Evolutionary conservation across 2,113 vertebrate species (phyloP).

Genomic region (Nothobranchius furzeri): DNA sequence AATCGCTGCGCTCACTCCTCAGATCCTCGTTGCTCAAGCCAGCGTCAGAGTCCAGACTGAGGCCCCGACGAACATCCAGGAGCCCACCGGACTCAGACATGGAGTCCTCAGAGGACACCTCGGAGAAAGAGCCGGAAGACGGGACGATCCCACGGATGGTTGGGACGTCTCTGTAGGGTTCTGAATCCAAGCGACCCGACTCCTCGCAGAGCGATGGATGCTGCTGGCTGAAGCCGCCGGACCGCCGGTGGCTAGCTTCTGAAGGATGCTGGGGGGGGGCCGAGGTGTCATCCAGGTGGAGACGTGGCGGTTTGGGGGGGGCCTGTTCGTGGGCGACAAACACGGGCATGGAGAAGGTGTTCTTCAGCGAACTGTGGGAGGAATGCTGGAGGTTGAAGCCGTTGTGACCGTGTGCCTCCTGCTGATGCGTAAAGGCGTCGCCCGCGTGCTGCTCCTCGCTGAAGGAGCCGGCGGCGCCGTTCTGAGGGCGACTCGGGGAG

Average conservation of each 20-base stretch:
- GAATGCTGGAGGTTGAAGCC: conserved; percentile 55
- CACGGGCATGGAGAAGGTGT: conserved; percentile 79
- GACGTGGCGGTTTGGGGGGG: conserved; percentile 83
- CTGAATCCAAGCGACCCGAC: not conserved
- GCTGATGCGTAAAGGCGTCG: conserved; percentile 8
- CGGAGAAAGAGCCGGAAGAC: conserved; percentile 77
- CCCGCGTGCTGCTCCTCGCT: conserved; percentile 56
- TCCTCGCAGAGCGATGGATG: conserved; percentile 60
- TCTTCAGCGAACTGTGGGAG: conserved; percentile 72
- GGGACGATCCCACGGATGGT: conserved; percentile 68
- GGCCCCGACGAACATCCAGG: conserved; percentile 63
- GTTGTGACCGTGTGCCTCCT: conserved; percentile 54
- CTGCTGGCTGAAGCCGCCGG: conserved; percentile 31
- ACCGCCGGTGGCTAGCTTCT: conserved; percentile 12
- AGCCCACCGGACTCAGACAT: conserved; percentile 71
- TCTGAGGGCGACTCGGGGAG: conserved; percentile 35
- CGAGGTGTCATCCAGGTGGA: conserved; percentile 78
- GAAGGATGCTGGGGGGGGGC: conserved; percentile 15
- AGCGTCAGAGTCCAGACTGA: conserved; percentile 74
- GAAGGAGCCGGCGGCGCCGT: conserved; percentile 57
- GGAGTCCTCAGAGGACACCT: conserved; percentile 80
- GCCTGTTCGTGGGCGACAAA: conserved; percentile 79
- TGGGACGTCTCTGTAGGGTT: conserved; percentile 65
- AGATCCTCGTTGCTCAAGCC: conserved; percentile 82
- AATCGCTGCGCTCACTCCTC: conserved; percentile 68